Percentiles rank a stretch among this genome's conserved stretches.
Conservation (phyloP, 2,797 vertebrate species). For the Sarcophilus harrisii region DNA sequence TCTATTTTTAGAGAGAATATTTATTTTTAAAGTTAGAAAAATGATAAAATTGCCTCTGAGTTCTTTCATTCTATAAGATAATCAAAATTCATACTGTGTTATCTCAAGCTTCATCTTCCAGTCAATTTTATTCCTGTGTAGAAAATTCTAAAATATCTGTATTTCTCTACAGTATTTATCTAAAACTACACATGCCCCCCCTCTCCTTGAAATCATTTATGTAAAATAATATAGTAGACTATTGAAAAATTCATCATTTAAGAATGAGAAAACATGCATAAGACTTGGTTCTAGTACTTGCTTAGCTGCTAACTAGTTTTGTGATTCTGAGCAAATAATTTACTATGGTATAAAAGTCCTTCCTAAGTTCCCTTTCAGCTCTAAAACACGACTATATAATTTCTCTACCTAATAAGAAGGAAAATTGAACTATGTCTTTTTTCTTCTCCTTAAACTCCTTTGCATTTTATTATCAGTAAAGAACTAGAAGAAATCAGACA, state of each 20-base stretch:
- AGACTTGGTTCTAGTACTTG: background rate
- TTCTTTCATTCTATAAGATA: background rate
- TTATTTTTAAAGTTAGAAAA: background rate
- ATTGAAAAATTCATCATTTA: background rate
- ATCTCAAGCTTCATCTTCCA: background rate
- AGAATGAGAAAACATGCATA: background rate
- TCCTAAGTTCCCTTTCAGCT: background rate
- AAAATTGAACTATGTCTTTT: background rate
- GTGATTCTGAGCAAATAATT: background rate
- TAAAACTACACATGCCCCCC: background rate
- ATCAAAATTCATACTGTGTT: background rate
- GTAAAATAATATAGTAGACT: background rate
- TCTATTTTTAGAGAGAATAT: background rate
- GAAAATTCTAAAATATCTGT: background rate
- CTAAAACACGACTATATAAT: background rate
- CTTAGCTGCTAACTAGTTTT: background rate
- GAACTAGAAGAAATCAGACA: background rate
- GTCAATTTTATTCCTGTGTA: background rate
- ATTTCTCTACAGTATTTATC: background rate
- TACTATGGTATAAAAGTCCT: background rate
- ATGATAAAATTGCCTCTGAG: background rate
- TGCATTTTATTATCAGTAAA: background rate
- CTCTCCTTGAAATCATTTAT: background rate
- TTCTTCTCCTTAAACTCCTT: background rate
- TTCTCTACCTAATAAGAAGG: background rate